phyloP scores from a whole-genome alignment of 2,797 vertebrate genomes.

The Sebastes steindachneri region DNA sequence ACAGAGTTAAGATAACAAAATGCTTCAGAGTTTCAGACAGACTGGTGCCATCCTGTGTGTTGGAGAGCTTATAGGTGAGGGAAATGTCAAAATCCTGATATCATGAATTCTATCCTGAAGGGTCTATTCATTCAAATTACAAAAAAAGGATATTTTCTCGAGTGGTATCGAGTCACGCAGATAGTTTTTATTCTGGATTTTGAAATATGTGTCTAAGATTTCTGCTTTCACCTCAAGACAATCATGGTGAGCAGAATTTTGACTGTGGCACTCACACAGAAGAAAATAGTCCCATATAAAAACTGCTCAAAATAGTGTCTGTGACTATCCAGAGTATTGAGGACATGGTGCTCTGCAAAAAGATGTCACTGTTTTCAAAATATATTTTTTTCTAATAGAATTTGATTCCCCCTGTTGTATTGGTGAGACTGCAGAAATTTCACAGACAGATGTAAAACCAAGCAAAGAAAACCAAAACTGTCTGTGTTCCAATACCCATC shows the following conservation, averaged over 20 bases:
- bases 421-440: not conserved
- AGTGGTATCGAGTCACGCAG: not conserved
- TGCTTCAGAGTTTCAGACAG: constrained; percentile 54
- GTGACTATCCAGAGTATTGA: not conserved
- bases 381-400: not conserved
- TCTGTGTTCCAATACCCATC: too few relatives aligned
- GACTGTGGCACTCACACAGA: not conserved
- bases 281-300: not conserved
- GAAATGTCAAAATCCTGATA: not conserved
- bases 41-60: constrained; percentile 35
- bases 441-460: not conserved
- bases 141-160: not conserved
- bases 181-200: not conserved
- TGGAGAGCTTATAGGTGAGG: not conserved
- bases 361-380: not conserved
- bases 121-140: not conserved
- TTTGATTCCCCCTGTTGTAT: not conserved
- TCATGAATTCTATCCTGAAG: not conserved
- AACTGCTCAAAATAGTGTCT: not conserved
- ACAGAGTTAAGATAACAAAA: constrained; percentile 67
- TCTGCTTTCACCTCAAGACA: not conserved
- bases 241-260: not conserved
- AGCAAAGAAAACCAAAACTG: not conserved
- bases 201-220: not conserved
- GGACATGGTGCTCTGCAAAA: not conserved